Evolutionary conservation across 2,888 invertebrate genomes (phyloP), one percentile per base, ranked within the genome.

Genomic region (Loripinus fragilis): DNA sequence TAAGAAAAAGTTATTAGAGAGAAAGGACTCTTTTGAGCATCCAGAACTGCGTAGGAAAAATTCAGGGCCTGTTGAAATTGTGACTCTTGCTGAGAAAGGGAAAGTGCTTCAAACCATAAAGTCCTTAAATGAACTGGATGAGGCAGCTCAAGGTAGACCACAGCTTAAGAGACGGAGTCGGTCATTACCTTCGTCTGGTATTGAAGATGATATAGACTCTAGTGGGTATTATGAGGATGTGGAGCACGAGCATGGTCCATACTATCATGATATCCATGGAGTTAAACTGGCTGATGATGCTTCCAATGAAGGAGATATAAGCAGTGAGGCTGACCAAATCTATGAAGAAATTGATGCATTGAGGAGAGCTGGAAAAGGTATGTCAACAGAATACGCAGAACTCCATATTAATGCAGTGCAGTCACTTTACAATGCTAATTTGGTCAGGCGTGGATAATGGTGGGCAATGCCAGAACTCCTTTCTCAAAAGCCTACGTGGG

Each of bases 261-360:
- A 60, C 17, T 76, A 71, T 35, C 74, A 74, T 25, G 74, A 80
- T 48, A 55, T 80, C 15, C 68, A 42, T 7, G 67, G 76, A 35
- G n/a, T 71, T 25, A 71, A 65, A 52, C 30, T 66, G 30, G 48
- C 41, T 10, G 81, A 80, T 64, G 84, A 81, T 71, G 66, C 64
- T 17, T 81, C 84, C 2, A 84, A 84, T 76, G 84, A 84, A 72
- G 84, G 84, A 0, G 84, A 84, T 45, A 78, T 84, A 25, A 84
- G 84, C 69, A 84, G 84, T 66, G 84, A 84, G 41, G 79, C 84
- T 20, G 84, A 83, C 38, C 74, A 76, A 33, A 48, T 80, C 0
- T 83, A 83, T 73, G 83, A 83, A 45, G 83, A 81, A 30, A 83
- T 83, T 69, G 76, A 80, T 41, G 77, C 77, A 25, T 50, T 66